phyloP scores from a whole-genome alignment of 2,888 invertebrate genomes.

The Macrophya annulata region DNA sequence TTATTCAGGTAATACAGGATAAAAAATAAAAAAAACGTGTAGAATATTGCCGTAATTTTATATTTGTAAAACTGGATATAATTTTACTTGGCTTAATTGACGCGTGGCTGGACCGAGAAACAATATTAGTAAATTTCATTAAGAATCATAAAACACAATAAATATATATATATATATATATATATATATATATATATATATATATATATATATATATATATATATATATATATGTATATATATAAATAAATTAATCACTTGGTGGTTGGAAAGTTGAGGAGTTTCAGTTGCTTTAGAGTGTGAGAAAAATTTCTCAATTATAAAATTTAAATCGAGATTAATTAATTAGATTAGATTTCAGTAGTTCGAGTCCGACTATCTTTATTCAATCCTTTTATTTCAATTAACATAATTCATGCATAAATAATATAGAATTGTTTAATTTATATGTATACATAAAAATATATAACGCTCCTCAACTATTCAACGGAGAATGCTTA shows the following conservation, averaged over 20 bases:
- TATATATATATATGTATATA: too few species aligned
- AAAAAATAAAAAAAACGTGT: too few species aligned
- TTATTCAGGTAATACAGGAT: not conserved
- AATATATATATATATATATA: too few species aligned
- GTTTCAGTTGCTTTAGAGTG: not conserved
- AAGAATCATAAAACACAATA: constrained; percentile 51
- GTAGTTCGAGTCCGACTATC: not conserved
- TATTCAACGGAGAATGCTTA: constrained; percentile 73
- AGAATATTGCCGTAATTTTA: not conserved
- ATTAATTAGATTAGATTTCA: not conserved
- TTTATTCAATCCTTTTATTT: not conserved
- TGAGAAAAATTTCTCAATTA: constrained; percentile 12
- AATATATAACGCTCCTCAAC: constrained; percentile 38
- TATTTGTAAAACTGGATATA: constrained; percentile 55
- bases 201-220: too few species aligned
- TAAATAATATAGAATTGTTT: not conserved
- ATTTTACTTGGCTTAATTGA: constrained; percentile 70
- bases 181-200: too few species aligned
- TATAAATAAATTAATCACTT: constrained; percentile 52
- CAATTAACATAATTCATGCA: not conserved
- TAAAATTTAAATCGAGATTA: not conserved
- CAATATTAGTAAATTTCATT: constrained; percentile 72
- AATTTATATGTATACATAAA: not conserved
- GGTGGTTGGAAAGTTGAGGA: constrained; percentile 51
- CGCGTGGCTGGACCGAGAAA: constrained; percentile 80